Evolutionary conservation across 2,113 vertebrate species (phyloP).

Genomic region (Esox niger): DNA sequence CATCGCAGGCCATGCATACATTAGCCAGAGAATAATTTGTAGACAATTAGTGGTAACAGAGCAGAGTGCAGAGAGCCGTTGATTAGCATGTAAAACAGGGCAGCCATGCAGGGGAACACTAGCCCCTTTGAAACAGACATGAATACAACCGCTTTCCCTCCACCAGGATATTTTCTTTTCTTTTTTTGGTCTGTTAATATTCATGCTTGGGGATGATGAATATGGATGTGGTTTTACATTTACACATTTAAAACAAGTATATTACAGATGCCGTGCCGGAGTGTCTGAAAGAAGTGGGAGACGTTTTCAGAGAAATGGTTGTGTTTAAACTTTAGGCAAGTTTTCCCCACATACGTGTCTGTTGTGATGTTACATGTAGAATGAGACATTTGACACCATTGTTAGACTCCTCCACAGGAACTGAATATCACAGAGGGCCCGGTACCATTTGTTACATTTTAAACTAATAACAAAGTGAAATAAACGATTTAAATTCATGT

Average conservation of each 20-base stretch:
- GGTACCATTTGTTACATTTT: no score
- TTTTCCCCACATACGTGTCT: neutral
- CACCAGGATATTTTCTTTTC: constrained; percentile 44
- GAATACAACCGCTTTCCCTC: constrained; percentile 50
- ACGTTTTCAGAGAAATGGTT: neutral
- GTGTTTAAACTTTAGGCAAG: neutral
- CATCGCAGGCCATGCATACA: constrained; percentile 67
- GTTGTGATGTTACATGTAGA: neutral
- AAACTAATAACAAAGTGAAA: neutral
- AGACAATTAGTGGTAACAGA: constrained; percentile 59
- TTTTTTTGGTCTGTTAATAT: constrained; percentile 59
- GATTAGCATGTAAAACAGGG: constrained; percentile 68
- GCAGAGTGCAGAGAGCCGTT: constrained; percentile 57
- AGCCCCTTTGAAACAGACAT: constrained; percentile 64
- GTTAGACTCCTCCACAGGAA: no score
- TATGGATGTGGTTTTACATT: constrained; percentile 60
- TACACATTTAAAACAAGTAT: constrained; percentile 45
- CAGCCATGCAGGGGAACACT: constrained; percentile 58
- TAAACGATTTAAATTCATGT: neutral
- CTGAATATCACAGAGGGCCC: no score
- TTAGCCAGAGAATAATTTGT: constrained; percentile 81
- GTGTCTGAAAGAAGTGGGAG: neutral
- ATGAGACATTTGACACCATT: neutral
- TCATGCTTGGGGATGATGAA: constrained; percentile 60
- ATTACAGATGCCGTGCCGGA: neutral